Conservation (phyloP, 2,888 invertebrate species). For the Campoletis raptor region DNA sequence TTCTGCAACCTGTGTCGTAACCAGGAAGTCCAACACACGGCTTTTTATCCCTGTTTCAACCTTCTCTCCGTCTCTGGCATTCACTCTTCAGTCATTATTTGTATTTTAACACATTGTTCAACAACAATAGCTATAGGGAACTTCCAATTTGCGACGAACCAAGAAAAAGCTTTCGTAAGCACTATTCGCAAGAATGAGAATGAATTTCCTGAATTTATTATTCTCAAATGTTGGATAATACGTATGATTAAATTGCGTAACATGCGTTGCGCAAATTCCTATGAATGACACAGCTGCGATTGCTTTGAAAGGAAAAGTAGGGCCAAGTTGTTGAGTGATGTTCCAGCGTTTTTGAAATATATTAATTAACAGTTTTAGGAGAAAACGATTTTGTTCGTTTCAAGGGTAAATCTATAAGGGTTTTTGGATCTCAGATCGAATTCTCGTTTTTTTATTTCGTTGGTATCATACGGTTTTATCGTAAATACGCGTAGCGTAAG, state of each 20-base stretch:
- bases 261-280: background rate
- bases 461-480: background rate
- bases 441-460: background rate
- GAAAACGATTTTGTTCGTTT: background rate
- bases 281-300: background rate
- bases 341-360: background rate
- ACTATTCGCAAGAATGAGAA: background rate
- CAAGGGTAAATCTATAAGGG: background rate
- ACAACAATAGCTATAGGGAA: background rate
- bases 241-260: background rate
- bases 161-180: slow-evolving; percentile 35
- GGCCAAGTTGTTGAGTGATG: background rate
- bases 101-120: background rate
- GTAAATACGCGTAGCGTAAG: background rate
- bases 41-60: slow-evolving; percentile 11
- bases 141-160: slow-evolving; percentile 16
- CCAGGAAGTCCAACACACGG: slow-evolving; percentile 18
- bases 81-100: background rate
- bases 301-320: background rate
- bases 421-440: background rate
- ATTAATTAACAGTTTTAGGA: background rate
- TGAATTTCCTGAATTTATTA: background rate
- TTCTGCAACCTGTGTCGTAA: slow-evolving; percentile 33
- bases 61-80: background rate
- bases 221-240: background rate